Conservation (phyloP, 2,797 vertebrate genomes). For the Novumbra hubbsi region DNA sequence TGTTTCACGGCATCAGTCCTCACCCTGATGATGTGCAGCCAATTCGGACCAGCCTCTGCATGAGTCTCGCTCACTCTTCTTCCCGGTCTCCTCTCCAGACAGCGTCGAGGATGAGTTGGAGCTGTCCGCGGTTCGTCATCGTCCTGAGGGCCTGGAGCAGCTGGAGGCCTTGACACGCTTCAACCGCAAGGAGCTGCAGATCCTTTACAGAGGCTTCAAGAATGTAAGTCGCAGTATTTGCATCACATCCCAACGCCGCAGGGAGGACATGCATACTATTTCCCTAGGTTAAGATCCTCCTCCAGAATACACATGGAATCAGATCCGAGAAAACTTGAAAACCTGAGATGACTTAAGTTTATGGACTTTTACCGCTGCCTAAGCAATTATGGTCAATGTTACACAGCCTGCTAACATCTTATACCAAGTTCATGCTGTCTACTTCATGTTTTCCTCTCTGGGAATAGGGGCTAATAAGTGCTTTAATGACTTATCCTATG, state of each 20-base stretch:
- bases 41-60: constrained; percentile 8
- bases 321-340: too few species aligned
- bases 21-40: background rate
- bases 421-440: too few species aligned
- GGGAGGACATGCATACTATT: background rate
- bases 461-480: constrained; percentile 33
- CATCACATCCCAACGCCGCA: constrained; percentile 13
- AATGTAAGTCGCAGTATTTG: constrained; percentile 79
- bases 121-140: constrained; percentile 92
- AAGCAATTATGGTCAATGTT: background rate
- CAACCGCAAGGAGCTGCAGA: constrained; percentile 97
- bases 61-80: constrained; percentile 27
- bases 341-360: background rate
- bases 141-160: constrained; percentile 92
- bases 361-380: background rate
- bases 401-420: background rate
- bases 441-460: background rate
- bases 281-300: background rate
- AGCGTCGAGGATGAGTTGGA: constrained; percentile 98
- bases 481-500: constrained; percentile 35
- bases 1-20: too few species aligned
- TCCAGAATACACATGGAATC: background rate
- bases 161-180: constrained; percentile 95
- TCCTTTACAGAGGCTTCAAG: constrained; percentile 98
- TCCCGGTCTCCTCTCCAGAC: constrained; percentile 71